phyloP scores from a whole-genome alignment of 2,797 vertebrate species.

The Pseudopleuronectes americanus region DNA sequence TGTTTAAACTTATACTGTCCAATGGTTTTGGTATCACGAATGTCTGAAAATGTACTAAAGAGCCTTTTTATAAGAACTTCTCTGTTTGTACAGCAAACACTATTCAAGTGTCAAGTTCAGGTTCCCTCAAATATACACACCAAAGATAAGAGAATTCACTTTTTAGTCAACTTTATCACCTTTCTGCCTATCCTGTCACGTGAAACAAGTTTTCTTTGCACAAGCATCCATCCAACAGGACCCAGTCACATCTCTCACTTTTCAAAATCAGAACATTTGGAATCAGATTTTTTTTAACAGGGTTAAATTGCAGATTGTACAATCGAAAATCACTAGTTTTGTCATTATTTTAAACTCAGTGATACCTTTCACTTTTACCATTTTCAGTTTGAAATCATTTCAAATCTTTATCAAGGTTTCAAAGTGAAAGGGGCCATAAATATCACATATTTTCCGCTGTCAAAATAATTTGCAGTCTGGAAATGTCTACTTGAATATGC shows the following conservation, averaged over 20 bases:
- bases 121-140: constrained; percentile 38
- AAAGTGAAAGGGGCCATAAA: no score
- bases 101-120: background rate
- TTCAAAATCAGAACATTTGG: background rate
- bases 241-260: no score
- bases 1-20: constrained; percentile 4
- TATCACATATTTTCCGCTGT: no score
- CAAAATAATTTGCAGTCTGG: no score
- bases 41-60: constrained; percentile 26
- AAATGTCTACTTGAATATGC: no score
- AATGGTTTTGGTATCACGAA: constrained; percentile 26
- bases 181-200: background rate
- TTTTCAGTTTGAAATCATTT: no score
- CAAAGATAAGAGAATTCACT: constrained; percentile 41
- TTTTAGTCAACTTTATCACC: background rate
- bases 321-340: no score
- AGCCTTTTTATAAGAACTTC: constrained; percentile 8
- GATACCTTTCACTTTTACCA: no score
- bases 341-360: no score
- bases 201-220: constrained; percentile 1
- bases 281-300: no score
- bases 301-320: no score
- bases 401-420: no score
- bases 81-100: background rate
- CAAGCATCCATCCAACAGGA: constrained; percentile 1